Evolutionary conservation across 2,113 vertebrate species (phyloP).

Genomic region (Dicerorhinus sumatrensis): DNA sequence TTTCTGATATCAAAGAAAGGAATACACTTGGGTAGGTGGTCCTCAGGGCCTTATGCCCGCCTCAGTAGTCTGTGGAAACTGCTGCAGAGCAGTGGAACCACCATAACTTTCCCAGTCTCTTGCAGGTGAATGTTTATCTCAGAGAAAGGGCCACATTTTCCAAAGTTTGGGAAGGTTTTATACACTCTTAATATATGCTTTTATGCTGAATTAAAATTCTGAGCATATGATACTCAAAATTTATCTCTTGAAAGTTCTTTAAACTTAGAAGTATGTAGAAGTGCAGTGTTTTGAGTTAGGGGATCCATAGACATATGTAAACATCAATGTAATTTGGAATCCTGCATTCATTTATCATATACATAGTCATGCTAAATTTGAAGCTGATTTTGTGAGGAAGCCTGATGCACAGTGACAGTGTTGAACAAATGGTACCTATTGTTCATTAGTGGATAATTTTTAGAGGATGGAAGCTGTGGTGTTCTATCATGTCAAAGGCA

Average conservation of each 20-base stretch:
- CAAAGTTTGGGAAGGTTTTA: neutral
- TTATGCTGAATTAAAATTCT: neutral
- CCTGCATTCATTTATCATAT: neutral
- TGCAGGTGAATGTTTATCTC: constrained; percentile 47
- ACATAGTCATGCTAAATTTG: neutral
- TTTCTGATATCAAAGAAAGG: constrained; percentile 54
- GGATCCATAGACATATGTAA: neutral
- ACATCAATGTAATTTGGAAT: neutral
- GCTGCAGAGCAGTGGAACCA: too few species aligned
- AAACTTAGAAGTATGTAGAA: neutral
- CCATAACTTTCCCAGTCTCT: neutral
- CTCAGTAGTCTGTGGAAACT: neutral
- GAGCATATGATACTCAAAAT: neutral
- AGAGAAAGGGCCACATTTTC: neutral
- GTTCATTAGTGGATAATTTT: neutral
- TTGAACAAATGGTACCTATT: neutral
- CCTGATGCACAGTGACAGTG: neutral
- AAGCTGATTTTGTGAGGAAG: neutral
- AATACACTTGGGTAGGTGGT: constrained; percentile 48
- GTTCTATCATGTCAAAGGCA: neutral
- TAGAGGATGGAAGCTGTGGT: neutral
- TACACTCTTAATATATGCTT: neutral
- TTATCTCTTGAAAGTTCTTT: neutral
- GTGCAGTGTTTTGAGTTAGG: neutral
- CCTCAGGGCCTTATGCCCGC: neutral